These are phyloP conservation scores for Ctenopoma kingsleyae DNA, from an alignment of 2,797 vertebrate species.

Conservation along the genomic window DNA sequence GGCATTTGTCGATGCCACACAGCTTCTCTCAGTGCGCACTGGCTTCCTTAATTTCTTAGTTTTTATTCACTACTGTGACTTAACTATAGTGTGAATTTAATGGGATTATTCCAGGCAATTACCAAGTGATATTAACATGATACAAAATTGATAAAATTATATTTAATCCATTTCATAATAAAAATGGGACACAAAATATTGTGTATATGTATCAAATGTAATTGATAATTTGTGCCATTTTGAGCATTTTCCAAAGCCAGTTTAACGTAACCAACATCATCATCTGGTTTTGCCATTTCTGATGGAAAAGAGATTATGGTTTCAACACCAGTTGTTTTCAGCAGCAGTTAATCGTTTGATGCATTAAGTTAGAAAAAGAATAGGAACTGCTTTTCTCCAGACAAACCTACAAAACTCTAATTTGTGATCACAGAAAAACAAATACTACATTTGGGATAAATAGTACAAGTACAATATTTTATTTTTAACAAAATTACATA, in stretches of 20 bases:
- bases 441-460: background rate
- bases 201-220: background rate
- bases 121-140: background rate
- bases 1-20: conserved; percentile 30
- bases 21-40: conserved; percentile 14
- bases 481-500: no score
- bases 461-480: background rate
- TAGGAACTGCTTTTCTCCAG: no score
- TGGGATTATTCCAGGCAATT: conserved; percentile 36
- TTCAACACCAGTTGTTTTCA: background rate
- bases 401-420: background rate
- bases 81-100: conserved; percentile 21
- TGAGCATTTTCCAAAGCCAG: conserved; percentile 9
- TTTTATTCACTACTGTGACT: conserved; percentile 11
- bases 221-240: background rate
- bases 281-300: background rate
- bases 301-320: background rate
- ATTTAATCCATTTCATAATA: background rate
- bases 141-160: conserved; percentile 8
- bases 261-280: background rate
- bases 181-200: background rate
- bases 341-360: background rate
- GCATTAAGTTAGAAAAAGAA: no score
- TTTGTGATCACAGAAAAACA: background rate
- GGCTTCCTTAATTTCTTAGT: conserved; percentile 9